A percentile compares a stretch with the other conserved stretches of the same genome.
Evolutionary conservation across 2,113 vertebrate genomes (phyloP).

Genomic region (Strix aluco): DNA sequence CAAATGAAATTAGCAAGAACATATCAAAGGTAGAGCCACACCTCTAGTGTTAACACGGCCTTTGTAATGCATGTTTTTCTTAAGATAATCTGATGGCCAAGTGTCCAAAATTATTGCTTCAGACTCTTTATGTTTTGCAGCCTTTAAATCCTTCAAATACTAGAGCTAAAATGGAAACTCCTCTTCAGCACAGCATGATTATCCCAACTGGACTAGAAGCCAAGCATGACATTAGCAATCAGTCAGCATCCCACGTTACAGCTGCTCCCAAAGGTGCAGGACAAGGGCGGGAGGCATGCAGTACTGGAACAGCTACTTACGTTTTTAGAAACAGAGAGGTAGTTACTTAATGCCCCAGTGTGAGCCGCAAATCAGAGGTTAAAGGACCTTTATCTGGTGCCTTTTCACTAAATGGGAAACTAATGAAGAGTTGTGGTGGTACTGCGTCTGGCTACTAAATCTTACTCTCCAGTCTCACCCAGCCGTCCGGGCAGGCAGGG

Average conservation of each 20-base stretch:
- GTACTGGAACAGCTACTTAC: background rate
- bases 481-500: background rate
- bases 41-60: too few species aligned
- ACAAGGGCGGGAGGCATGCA: background rate
- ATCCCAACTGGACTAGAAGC: background rate
- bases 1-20: background rate
- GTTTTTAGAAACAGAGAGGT: background rate
- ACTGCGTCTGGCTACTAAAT: background rate
- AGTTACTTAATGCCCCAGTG: background rate
- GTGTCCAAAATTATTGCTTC: background rate
- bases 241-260: background rate
- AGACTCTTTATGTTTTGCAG: background rate
- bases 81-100: background rate
- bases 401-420: background rate
- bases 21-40: background rate
- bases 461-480: background rate
- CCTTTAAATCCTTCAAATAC: background rate
- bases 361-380: background rate
- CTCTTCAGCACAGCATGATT: background rate
- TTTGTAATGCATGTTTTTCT: background rate
- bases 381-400: background rate
- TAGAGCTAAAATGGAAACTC: background rate
- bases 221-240: accelerated
- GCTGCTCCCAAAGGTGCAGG: background rate
- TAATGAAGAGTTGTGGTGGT: background rate